Conservation (phyloP, 2,888 invertebrate genomes). For the Nysson spinosus region DNA sequence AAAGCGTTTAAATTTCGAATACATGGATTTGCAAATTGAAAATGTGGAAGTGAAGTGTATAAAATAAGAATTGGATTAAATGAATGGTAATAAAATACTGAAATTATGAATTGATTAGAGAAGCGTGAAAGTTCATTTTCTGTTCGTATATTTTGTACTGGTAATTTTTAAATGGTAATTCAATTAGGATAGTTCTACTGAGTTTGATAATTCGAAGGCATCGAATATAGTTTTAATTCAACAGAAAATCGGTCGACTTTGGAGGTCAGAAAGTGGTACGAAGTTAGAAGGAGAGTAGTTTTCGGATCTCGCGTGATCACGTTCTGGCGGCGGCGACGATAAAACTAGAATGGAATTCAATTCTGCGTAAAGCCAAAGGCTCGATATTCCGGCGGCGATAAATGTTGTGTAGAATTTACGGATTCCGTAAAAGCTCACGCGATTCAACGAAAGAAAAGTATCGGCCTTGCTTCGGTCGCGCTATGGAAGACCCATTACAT, state of each 20-base stretch:
- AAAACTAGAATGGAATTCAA: constrained; percentile 34
- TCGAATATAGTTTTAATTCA: background rate
- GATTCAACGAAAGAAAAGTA: constrained; percentile 37
- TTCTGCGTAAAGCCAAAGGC: constrained; percentile 18
- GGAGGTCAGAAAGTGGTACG: no score
- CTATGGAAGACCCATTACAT: constrained; percentile 46
- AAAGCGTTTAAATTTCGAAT: no score
- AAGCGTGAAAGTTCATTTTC: no score
- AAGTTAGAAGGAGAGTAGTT: background rate
- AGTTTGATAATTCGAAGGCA: background rate
- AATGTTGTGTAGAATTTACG: constrained; percentile 4
- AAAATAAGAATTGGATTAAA: no score
- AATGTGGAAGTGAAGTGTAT: no score
- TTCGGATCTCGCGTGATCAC: constrained; percentile 19
- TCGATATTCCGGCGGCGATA: background rate
- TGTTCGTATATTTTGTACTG: no score
- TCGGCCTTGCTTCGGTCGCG: constrained; percentile 18
- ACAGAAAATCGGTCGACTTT: background rate
- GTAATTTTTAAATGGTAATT: no score
- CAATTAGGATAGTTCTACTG: no score
- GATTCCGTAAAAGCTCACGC: constrained; percentile 13
- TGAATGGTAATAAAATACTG: no score
- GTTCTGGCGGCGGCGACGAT: constrained; percentile 39
- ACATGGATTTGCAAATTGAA: no score
- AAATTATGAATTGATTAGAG: no score